Conservation (phyloP, 1,140 invertebrate species). For the Cydia fagiglandana region DNA sequence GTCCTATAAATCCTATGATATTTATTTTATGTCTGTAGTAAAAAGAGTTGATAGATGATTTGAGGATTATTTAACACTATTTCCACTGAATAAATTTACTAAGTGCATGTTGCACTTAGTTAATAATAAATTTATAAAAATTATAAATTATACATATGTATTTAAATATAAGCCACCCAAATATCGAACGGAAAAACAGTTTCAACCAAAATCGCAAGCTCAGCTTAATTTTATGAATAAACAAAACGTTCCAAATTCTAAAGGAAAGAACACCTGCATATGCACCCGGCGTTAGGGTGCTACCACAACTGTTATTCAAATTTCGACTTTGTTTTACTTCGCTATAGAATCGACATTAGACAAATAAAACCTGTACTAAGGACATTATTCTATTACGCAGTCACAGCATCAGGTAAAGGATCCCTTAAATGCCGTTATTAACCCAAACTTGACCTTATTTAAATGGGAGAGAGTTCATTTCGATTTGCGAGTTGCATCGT, state of each 20-base stretch:
- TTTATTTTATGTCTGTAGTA: too few species aligned
- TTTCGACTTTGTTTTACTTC: not conserved
- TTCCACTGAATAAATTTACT: too few species aligned
- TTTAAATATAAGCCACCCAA: not conserved
- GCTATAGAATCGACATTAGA: not conserved
- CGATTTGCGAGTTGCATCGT: not conserved
- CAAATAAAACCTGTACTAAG: not conserved
- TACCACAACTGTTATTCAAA: not conserved
- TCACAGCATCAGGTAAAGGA: slow-evolving; percentile 11
- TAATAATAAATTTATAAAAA: not conserved
- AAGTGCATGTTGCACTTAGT: too few species aligned
- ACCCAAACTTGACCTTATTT: not conserved
- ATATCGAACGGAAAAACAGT: not conserved
- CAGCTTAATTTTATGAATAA: slow-evolving; percentile 4
- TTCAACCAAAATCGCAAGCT: not conserved
- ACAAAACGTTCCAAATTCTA: slow-evolving; percentile 14
- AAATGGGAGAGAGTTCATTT: not conserved
- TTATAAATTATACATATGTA: too few species aligned
- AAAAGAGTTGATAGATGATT: too few species aligned
- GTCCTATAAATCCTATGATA: too few species aligned
- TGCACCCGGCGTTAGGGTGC: slow-evolving; percentile 14
- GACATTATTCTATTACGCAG: not conserved
- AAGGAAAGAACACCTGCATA: slow-evolving; percentile 18
- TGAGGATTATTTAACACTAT: too few species aligned
- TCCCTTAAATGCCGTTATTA: not conserved